phyloP scores from a whole-genome alignment of 2,797 vertebrate species.

The Numenius phaeopus region DNA sequence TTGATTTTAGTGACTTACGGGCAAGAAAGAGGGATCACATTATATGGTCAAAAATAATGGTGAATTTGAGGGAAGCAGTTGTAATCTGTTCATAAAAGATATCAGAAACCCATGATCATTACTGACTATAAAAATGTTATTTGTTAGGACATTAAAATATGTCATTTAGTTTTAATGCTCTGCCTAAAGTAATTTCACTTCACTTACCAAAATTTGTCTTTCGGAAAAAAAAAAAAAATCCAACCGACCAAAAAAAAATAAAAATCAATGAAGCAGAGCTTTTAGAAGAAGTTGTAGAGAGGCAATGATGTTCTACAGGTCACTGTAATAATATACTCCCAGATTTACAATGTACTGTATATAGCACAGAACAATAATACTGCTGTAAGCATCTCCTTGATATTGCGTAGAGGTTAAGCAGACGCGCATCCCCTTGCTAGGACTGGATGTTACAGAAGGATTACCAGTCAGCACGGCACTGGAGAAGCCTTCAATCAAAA shows the following conservation, averaged over 20 bases:
- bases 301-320: not conserved
- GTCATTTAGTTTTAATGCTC: constrained; percentile 19
- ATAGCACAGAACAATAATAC: not conserved
- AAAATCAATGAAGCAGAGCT: not conserved
- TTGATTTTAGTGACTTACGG: not conserved
- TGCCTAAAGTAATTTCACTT: not conserved
- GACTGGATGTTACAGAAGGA: not conserved
- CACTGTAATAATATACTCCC: not conserved
- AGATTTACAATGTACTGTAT: not conserved
- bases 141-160: constrained; percentile 54
- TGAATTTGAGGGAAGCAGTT: not conserved
- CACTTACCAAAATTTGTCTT: not conserved
- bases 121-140: not conserved
- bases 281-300: not conserved
- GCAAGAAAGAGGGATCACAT: not conserved
- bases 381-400: not conserved
- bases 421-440: not conserved
- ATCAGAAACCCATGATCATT: not conserved
- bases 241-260: not conserved
- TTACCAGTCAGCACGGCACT: not conserved
- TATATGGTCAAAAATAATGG: not conserved
- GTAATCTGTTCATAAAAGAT: not conserved
- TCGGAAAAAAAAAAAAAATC: not conserved
- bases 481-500: not conserved
- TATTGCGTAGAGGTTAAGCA: not conserved